These are phyloP conservation scores for Papilio aristodemus DNA, from an alignment of 1,140 invertebrate species.

Conservation along the genomic window DNA sequence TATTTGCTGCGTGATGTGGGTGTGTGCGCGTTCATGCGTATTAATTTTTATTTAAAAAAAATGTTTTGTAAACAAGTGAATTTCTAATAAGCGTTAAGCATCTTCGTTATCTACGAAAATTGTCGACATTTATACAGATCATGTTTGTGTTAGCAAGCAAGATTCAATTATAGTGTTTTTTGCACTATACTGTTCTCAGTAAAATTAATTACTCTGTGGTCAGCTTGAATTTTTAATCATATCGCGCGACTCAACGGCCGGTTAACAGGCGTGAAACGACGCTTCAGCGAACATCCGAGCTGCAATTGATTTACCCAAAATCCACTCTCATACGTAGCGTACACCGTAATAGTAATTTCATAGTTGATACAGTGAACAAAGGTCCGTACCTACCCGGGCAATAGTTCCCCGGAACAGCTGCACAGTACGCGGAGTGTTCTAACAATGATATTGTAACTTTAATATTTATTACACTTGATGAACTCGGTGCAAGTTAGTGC, in stretches of 20 bases:
- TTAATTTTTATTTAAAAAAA: too few species aligned
- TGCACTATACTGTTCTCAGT: background rate
- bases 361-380: conserved; percentile 71
- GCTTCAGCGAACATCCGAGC: background rate
- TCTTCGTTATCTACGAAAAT: conserved; percentile 45
- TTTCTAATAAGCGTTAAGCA: conserved; percentile 29
- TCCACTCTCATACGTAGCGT: conserved; percentile 32
- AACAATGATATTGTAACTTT: conserved; percentile 78
- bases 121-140: background rate
- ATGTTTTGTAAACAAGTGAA: too few species aligned
- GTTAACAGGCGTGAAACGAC: conserved; percentile 18
- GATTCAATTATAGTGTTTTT: background rate
- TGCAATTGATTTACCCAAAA: conserved; percentile 39
- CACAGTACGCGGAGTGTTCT: conserved; percentile 62
- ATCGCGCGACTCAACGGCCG: background rate
- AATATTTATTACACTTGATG: conserved; percentile 79
- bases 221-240: conserved; percentile 16
- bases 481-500: conserved; percentile 62
- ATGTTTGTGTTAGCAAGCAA: background rate
- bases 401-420: conserved; percentile 71
- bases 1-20: too few species aligned
- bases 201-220: conserved; percentile 22
- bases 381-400: conserved; percentile 69
- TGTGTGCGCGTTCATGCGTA: too few species aligned
- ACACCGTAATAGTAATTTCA: conserved; percentile 67